Conservation (phyloP, 2,797 vertebrate genomes). For the Scolopax rusticola region DNA sequence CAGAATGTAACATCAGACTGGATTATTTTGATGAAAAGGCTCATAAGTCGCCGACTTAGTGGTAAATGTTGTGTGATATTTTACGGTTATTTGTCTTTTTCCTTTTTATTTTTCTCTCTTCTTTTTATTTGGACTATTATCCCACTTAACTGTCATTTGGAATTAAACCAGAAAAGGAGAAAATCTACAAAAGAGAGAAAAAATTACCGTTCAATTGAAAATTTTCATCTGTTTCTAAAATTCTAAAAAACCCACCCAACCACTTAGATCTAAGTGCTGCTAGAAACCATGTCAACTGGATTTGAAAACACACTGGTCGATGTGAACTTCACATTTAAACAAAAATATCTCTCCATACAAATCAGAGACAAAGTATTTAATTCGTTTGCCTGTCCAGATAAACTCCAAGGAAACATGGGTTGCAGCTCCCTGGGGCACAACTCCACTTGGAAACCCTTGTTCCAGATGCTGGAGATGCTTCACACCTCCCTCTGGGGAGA, state of each 20-base stretch:
- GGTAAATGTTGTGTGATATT: constrained; percentile 3
- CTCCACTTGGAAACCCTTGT: neutral
- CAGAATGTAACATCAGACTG: neutral
- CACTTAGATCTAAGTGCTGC: neutral
- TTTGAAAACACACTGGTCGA: neutral
- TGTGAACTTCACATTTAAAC: neutral
- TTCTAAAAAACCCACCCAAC: rapidly evolving
- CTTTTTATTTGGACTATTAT: neutral
- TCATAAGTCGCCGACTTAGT: neutral
- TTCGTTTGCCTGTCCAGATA: neutral
- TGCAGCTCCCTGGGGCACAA: neutral
- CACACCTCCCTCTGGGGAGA: rapidly evolving
- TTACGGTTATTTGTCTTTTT: neutral
- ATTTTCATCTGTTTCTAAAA: neutral
- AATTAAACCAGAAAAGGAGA: neutral
- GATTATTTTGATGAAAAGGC: constrained; percentile 18
- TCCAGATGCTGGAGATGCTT: neutral
- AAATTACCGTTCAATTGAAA: neutral
- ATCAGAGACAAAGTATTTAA: neutral
- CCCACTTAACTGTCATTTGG: neutral
- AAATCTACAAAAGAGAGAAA: neutral
- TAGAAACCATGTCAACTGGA: neutral
- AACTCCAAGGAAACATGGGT: neutral
- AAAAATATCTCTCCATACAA: neutral
- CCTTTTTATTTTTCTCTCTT: rapidly evolving